A percentile compares a stretch with the other conserved stretches of the same genome.
These are phyloP conservation scores for Zosterops borbonicus DNA, from an alignment of 2,113 vertebrate species.

Conservation along the genomic window DNA sequence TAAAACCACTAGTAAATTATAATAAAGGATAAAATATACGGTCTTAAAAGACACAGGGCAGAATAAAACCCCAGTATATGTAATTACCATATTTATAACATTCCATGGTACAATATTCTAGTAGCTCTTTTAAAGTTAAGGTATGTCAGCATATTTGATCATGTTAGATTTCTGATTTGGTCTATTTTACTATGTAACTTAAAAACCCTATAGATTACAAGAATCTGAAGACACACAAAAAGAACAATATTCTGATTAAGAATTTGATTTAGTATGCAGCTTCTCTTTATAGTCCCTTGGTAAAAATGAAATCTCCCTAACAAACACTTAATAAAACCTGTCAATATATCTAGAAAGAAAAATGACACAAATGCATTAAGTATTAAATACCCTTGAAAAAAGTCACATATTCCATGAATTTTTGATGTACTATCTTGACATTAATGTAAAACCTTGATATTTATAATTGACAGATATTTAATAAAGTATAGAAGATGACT, in stretches of 20 bases:
- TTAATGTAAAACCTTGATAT: conserved; percentile 87
- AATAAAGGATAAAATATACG: neutral
- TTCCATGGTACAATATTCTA: conserved; percentile 29
- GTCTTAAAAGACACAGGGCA: neutral
- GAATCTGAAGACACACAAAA: conserved; percentile 67
- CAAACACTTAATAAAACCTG: conserved; percentile 88
- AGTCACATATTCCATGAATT: conserved; percentile 86
- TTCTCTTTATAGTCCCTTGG: conserved; percentile 80
- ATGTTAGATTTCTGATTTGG: conserved; percentile 63
- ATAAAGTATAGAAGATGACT: conserved; percentile 80
- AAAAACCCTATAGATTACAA: conserved; percentile 64
- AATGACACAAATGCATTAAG: conserved; percentile 88
- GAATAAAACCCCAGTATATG: conserved; percentile 41
- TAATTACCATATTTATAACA: conserved; percentile 65
- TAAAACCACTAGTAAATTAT: neutral
- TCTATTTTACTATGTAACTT: conserved; percentile 55
- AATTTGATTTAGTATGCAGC: conserved; percentile 79
- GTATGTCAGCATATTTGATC: conserved; percentile 62
- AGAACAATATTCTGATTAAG: conserved; percentile 76
- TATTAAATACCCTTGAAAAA: conserved; percentile 86
- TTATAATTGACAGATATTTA: conserved; percentile 87
- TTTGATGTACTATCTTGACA: conserved; percentile 89
- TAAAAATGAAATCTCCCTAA: conserved; percentile 83
- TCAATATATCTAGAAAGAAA: conserved; percentile 84
- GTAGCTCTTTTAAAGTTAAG: conserved; percentile 66